Conservation (phyloP, 2,797 vertebrate species). For the Triplophysa yarkandensis region DNA sequence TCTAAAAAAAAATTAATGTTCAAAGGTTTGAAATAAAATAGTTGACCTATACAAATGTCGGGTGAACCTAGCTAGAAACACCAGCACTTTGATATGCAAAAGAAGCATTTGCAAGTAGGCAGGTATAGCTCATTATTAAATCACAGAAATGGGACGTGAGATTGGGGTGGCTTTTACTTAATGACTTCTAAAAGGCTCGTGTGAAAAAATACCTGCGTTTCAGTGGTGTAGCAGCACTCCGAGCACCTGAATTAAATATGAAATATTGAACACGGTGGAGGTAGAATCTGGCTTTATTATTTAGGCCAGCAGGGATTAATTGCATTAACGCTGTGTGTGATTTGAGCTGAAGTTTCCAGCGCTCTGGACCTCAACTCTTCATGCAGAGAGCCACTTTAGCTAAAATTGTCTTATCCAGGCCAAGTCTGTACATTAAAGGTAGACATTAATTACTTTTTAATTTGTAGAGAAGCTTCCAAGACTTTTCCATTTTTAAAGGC, state of each 20-base stretch:
- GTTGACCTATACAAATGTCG: conserved; percentile 30
- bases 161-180: conserved; percentile 71
- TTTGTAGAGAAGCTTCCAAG: conserved; percentile 68
- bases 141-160: conserved; percentile 62
- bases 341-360: conserved; percentile 63
- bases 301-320: conserved; percentile 77
- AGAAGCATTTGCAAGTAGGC: conserved; percentile 65
- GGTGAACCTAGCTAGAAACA: conserved; percentile 36
- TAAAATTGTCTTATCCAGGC: conserved; percentile 25
- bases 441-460: conserved; percentile 79
- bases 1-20: conserved; percentile 47
- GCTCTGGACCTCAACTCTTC: conserved; percentile 51
- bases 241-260: conserved; percentile 79
- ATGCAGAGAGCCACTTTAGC: conserved; percentile 59
- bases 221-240: conserved; percentile 71
- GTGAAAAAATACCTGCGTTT: conserved; percentile 77
- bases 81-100: conserved; percentile 59
- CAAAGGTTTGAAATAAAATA: conserved; percentile 8
- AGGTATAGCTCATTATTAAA: conserved; percentile 79
- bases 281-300: conserved; percentile 78
- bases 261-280: conserved; percentile 75
- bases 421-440: conserved; percentile 63
- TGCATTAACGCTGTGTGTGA: conserved; percentile 75
- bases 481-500: conserved; percentile 69
- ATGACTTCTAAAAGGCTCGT: conserved; percentile 75